These are phyloP conservation scores for Hemistola chrysoprasaria DNA, from an alignment of 2,888 invertebrate species.

Conservation along the genomic window DNA sequence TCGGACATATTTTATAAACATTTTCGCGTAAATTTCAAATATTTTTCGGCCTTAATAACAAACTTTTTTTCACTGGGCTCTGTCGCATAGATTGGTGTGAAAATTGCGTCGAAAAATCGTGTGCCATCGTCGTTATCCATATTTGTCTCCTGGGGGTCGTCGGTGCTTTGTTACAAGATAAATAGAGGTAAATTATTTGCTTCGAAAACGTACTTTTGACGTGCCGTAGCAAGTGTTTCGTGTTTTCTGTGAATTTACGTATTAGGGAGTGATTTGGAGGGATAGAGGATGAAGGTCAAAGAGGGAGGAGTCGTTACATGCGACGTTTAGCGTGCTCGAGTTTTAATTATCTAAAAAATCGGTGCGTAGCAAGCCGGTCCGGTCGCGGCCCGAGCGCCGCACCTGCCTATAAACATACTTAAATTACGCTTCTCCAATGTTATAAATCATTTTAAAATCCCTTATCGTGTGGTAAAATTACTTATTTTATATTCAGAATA, in stretches of 20 bases:
- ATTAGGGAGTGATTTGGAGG: conserved; percentile 36
- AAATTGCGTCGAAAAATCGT: conserved; percentile 64
- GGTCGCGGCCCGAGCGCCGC: conserved; percentile 45
- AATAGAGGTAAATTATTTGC: conserved; percentile 80
- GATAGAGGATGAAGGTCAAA: conserved; percentile 63
- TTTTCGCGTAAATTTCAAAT: conserved; percentile 83
- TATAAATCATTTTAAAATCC: conserved; percentile 1
- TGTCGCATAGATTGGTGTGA: conserved; percentile 60
- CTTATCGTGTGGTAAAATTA: conserved; percentile 13
- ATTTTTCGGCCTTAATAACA: conserved; percentile 74
- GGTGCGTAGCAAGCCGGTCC: conserved; percentile 53
- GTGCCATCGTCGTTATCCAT: conserved; percentile 72
- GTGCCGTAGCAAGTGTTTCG: conserved; percentile 75
- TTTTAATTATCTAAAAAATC: conserved; percentile 68
- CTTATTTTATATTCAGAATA: neutral
- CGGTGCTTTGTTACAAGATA: conserved; percentile 78
- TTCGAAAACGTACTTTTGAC: conserved; percentile 76
- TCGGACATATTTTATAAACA: conserved; percentile 90
- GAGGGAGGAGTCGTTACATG: conserved; percentile 46
- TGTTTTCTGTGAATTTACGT: conserved; percentile 71
- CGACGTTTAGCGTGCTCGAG: conserved; percentile 65
- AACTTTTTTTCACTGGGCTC: conserved; percentile 77
- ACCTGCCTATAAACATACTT: conserved; percentile 45
- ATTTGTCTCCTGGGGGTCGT: conserved; percentile 73
- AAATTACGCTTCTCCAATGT: conserved; percentile 39